Evolutionary conservation across 2,113 vertebrate species (phyloP), one percentile per base, ranked within the genome.

Genomic region (Carassius carassius): DNA sequence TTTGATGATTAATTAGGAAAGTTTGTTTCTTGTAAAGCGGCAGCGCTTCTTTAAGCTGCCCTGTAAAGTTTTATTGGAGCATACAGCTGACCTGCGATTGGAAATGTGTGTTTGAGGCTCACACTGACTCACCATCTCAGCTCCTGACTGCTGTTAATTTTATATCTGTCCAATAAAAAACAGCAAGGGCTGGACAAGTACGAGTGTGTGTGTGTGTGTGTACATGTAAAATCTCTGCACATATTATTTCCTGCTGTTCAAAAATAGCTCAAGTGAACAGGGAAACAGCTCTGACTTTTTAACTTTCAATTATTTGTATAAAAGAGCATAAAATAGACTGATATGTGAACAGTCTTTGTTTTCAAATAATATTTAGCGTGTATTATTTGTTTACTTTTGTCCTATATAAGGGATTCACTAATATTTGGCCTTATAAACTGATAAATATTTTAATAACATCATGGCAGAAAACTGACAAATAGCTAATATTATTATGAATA

Each of bases 121-220:
- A 88, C 94, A 91, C 92, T 94, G 94, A 95, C 89, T 92, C 86
- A 86, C 90, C 84, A 92, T 97, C 95, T 96, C 91, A 94, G 93
- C 92, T 94, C 86, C 88, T 90, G 88, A 86, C 94, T 97, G 96
- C 93, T 97, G 97, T 97, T 98, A 98, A 98, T 97, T 97, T 97
- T 97, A 98, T 96, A 97, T 96, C 94, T 96, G 94, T 94, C 95
- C 93, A 96, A 97, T 98, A 98, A 98, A 98, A 86, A 97, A 89
- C 93, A 95, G 94, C 90, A 85, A 95, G 94, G 94, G 90, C 92
- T 92, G 90, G 87, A 82, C 82, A 60, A 91, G 90, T 91, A 84
- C 35, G 41, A 86, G 78, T 84, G 85, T 5, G 75, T 81, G 77
- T 47, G 77, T 47, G 44, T 60, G 65, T 58, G 75, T 60, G 65